phyloP scores from a whole-genome alignment of 2,888 invertebrate species.

The Timema podura region DNA sequence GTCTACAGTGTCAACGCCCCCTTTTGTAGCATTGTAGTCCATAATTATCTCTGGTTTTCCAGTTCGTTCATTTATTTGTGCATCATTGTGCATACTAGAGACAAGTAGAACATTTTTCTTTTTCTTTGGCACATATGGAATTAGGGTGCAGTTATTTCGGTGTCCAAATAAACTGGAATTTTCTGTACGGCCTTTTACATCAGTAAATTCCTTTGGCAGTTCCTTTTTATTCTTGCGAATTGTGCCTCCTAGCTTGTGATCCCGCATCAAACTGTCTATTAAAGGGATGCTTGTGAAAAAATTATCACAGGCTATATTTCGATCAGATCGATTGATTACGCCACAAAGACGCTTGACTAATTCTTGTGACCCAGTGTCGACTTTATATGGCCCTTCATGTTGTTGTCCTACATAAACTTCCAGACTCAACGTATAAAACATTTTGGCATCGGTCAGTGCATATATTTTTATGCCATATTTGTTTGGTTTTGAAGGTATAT shows the following conservation, averaged over 20 bases:
- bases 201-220: not conserved
- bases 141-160: slow-evolving; percentile 4
- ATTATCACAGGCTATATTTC: not conserved
- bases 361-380: not conserved
- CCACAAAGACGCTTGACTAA: not conserved
- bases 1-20: too few relatives aligned
- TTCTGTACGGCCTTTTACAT: not conserved
- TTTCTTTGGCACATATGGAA: not conserved
- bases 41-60: too few relatives aligned
- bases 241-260: not conserved
- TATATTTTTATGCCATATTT: slow-evolving; percentile 9
- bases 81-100: not conserved
- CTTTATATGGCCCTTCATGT: not conserved
- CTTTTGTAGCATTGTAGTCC: too few relatives aligned
- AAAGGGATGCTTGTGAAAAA: not conserved
- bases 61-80: slow-evolving; percentile 3
- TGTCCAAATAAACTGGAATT: not conserved
- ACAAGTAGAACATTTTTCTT: slow-evolving; percentile 8
- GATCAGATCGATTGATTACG: not conserved
- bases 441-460: not conserved
- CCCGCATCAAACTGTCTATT: not conserved
- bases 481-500: not conserved
- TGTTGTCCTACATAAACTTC: slow-evolving; percentile 10
- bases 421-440: not conserved
- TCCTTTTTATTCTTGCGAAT: not conserved